Percentiles rank a stretch among this genome's conserved stretches.
phyloP scores from a whole-genome alignment of 2,797 vertebrate genomes.

The Cirrhinus mrigala region DNA sequence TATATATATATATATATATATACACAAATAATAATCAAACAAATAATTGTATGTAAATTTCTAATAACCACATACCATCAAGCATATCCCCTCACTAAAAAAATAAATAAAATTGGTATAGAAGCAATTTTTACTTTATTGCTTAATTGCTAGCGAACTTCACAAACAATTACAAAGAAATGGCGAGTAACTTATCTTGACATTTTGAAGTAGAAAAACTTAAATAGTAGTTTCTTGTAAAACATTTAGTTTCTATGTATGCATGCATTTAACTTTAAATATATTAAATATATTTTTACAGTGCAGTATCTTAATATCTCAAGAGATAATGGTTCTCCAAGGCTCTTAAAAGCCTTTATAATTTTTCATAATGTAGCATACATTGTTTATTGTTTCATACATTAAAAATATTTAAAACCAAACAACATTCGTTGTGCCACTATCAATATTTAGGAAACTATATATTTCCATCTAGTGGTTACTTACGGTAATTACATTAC shows the following conservation, averaged over 20 bases:
- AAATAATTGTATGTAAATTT: not conserved
- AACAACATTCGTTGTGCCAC: not conserved
- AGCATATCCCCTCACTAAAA: not conserved
- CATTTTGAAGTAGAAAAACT: not conserved
- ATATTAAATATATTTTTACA: no score
- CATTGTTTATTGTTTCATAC: not conserved
- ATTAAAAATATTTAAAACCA: not conserved
- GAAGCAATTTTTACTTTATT: no score
- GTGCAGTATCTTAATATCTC: not conserved
- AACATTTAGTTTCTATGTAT: no score
- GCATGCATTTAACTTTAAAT: no score
- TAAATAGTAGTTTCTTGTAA: no score
- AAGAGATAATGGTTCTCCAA: not conserved
- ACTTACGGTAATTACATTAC: not conserved
- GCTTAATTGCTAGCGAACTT: no score
- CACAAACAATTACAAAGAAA: not conserved
- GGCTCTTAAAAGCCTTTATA: no score
- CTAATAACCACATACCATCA: not conserved
- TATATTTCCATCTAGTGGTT: constrained; percentile 40
- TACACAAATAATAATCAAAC: no score
- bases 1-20: no score
- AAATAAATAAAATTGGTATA: no score
- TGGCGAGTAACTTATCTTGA: not conserved
- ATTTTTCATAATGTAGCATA: not conserved
- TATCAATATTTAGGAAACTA: not conserved